Evolutionary conservation across 2,113 vertebrate genomes (phyloP), one percentile per base, ranked within the genome.

Genomic region (Sinocyclocheilus maitianheensis): DNA sequence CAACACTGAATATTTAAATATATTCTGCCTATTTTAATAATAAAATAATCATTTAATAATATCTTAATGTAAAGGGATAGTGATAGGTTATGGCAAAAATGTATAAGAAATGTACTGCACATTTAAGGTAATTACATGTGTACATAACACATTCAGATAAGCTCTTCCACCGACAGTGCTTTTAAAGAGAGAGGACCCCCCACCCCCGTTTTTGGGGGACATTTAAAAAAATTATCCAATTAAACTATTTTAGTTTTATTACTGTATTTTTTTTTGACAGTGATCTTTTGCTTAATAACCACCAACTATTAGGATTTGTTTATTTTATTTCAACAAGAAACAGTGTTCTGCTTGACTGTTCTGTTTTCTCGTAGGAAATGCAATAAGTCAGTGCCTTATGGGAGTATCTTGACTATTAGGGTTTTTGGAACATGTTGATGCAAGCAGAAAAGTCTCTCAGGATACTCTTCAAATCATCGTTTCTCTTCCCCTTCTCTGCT

Each of bases 401-500:
- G 26, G 43, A 53, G 24, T 69, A 34, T 69, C 11, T 53, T 82
- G 67, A 67, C 63, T 67, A 53, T 69, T 37, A 81, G 40, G 4
- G 24, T 4, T 67, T 67, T 53, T 30, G 11, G 16, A 85, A 71
- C 75, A 53, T 58, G 76, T 58, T 79, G 76, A 69, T 85, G 24
- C 55, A 67, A 79, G 62, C 48, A 53, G 62, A 79, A 85, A 55
- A 71, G 62, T 34, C 84, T 85, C 48, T 58, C 14, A 2, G 84
- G 62, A 53, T 58, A 48, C 22, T 79, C 43, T 69, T 79, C 62
- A 69, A 20, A 34, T 69, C 46, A 9, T 51, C 26, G 67, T 51
- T 67, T 51, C 43, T 51, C 18, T n/a, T 55, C 55, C 43, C 6
- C 26, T 11, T 67, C 26, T 77, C 2, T 34, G 22, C 75, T 40